These are phyloP conservation scores for Gobionotothen gibberifrons DNA, from an alignment of 2,797 vertebrate genomes.

Conservation along the genomic window DNA sequence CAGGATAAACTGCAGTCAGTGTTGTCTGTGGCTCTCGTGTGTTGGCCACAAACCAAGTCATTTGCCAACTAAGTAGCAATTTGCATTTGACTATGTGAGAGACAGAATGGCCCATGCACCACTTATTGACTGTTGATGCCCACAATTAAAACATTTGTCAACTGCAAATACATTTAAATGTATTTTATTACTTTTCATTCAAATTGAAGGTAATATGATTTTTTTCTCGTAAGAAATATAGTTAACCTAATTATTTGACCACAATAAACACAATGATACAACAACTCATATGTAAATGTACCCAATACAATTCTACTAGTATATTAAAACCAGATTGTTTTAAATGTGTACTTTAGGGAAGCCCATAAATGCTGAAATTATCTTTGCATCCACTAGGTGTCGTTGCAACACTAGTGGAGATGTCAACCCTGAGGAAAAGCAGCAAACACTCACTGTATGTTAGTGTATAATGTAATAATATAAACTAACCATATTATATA, in stretches of 20 bases:
- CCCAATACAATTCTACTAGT: background rate
- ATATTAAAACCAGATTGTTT: background rate
- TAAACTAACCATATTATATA: background rate
- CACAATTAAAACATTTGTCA: no score
- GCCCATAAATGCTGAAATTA: background rate
- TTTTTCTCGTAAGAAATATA: background rate
- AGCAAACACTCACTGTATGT: background rate
- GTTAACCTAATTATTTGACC: no score
- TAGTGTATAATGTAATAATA: background rate
- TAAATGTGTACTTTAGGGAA: background rate
- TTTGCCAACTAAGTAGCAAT: constrained; percentile 10
- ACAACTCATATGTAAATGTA: background rate
- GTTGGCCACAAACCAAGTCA: constrained; percentile 22
- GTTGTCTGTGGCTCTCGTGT: constrained; percentile 1
- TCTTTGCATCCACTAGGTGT: constrained; percentile 49
- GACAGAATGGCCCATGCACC: background rate
- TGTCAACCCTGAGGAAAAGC: background rate
- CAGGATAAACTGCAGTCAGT: background rate
- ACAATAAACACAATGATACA: background rate
- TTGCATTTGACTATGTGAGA: background rate
- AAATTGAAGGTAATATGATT: background rate
- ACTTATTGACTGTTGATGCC: no score
- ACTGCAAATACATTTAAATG: no score
- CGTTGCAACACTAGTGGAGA: background rate
- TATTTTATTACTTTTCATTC: background rate